These are phyloP conservation scores for Heliothis virescens DNA, from an alignment of 1,140 invertebrate genomes.

Conservation along the genomic window DNA sequence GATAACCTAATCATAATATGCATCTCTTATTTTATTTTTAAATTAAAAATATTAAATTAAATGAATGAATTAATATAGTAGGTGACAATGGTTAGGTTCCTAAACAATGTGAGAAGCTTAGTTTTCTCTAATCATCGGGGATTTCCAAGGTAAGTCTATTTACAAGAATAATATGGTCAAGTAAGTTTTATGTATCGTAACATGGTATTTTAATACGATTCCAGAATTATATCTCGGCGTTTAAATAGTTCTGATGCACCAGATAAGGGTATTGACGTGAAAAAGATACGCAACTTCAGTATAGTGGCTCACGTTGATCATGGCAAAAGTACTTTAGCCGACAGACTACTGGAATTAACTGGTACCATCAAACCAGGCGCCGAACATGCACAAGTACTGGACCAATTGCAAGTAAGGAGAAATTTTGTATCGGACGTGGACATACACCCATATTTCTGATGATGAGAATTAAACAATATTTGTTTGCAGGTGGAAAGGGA, in stretches of 20 bases:
- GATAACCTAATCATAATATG: constrained; percentile 15
- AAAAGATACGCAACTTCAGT: constrained; percentile 96
- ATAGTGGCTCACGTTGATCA: constrained; percentile 99
- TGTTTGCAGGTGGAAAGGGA: constrained; percentile 94
- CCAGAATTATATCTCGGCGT: constrained; percentile 53
- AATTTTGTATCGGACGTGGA: too few species aligned
- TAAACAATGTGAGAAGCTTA: constrained; percentile 23
- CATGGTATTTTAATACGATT: neutral
- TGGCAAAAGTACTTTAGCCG: constrained; percentile 98
- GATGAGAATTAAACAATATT: constrained; percentile 8
- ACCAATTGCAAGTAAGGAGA: constrained; percentile 89
- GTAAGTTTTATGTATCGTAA: neutral
- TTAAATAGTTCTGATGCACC: constrained; percentile 61
- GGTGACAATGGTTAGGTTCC: constrained; percentile 26
- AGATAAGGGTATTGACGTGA: constrained; percentile 58
- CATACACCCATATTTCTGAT: too few species aligned
- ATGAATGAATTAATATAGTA: constrained; percentile 27
- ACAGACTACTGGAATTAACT: constrained; percentile 96
- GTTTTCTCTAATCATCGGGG: neutral
- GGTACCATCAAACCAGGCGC: constrained; percentile 91
- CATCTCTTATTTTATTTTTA: neutral
- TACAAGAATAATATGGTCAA: neutral
- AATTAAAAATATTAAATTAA: neutral
- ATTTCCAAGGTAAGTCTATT: constrained; percentile 22
- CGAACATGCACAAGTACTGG: constrained; percentile 93